Evolutionary conservation across 2,888 invertebrate species (phyloP).

Genomic region (Psylliodes chrysocephalus): DNA sequence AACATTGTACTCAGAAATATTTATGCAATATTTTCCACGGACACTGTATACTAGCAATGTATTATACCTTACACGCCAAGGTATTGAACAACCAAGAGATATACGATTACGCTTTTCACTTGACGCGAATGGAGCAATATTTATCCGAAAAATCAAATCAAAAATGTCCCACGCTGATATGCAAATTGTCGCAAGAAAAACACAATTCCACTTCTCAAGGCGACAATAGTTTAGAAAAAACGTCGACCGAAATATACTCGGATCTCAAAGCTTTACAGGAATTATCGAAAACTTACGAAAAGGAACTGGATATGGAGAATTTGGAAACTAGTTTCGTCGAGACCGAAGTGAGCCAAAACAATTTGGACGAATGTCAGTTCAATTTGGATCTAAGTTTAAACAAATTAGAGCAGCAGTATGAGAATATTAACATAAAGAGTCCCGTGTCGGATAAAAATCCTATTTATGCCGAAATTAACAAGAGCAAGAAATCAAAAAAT

Average conservation of each 20-base stretch:
- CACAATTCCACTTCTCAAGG: conserved; percentile 46
- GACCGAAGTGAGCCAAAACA: conserved; percentile 56
- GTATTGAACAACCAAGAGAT: conserved; percentile 79
- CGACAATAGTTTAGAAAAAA: conserved; percentile 58
- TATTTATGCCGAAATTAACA: conserved; percentile 60
- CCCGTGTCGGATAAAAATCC: conserved; percentile 55
- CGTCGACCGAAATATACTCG: conserved; percentile 60
- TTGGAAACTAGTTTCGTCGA: conserved; percentile 58
- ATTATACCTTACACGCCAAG: conserved; percentile 77
- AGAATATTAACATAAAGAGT: conserved; percentile 54
- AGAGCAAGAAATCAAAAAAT: conserved; percentile 49
- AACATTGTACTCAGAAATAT: conserved; percentile 95
- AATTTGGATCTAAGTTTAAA: conserved; percentile 48
- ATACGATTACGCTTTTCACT: conserved; percentile 77
- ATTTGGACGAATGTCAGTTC: conserved; percentile 50
- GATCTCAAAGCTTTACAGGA: conserved; percentile 60
- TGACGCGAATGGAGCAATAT: conserved; percentile 75
- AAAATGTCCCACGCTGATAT: conserved; percentile 61
- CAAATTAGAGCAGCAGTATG: conserved; percentile 47
- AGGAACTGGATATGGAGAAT: conserved; percentile 53
- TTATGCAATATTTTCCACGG: conserved; percentile 88
- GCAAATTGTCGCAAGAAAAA: conserved; percentile 57
- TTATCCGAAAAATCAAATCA: conserved; percentile 64
- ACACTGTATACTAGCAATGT: conserved; percentile 88
- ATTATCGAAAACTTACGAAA: conserved; percentile 55